Evolutionary conservation across 2,797 vertebrate genomes (phyloP).

Genomic region (Hydrocynus forskahlii): DNA sequence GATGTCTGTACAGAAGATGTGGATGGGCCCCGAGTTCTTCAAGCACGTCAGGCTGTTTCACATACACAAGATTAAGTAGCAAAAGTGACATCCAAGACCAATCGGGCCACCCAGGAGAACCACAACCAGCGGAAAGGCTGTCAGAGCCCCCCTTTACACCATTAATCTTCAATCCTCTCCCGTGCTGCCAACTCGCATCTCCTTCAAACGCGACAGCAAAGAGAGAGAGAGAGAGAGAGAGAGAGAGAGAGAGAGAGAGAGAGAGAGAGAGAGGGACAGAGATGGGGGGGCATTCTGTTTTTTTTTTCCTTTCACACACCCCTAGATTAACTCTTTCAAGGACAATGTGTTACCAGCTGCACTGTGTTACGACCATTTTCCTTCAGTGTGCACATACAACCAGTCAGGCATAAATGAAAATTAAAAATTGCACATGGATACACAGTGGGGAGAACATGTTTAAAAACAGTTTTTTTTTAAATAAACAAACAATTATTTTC

Average conservation of each 20-base stretch:
- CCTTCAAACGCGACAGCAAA: constrained; percentile 86
- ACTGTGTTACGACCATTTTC: constrained; percentile 3
- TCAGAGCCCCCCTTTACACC: constrained; percentile 93
- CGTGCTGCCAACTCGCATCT: constrained; percentile 95
- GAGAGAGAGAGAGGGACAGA: constrained; percentile 7
- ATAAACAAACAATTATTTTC: too few relatives aligned
- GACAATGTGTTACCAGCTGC: constrained; percentile 74
- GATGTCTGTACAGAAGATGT: constrained; percentile 83
- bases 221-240: constrained; percentile 25
- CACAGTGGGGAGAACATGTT: too few relatives aligned
- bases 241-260: constrained; percentile 22
- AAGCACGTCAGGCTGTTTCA: constrained; percentile 91
- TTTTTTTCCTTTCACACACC: constrained; percentile 71
- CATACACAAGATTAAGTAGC: constrained; percentile 99
- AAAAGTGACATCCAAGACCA: constrained; percentile 99
- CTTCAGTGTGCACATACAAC: constrained; percentile 15
- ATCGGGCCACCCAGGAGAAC: constrained; percentile 97
- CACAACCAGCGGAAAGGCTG: constrained; percentile 93
- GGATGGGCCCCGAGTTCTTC: constrained; percentile 76
- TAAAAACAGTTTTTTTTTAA: too few relatives aligned
- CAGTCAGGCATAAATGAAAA: constrained; percentile 11
- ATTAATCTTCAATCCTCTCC: constrained; percentile 97
- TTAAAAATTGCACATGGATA: not conserved
- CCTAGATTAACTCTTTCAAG: constrained; percentile 85
- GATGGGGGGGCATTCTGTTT: constrained; percentile 72